Evolutionary conservation across 1,140 invertebrate genomes (phyloP).

Genomic region (Hyposmocoma kahamanoa): DNA sequence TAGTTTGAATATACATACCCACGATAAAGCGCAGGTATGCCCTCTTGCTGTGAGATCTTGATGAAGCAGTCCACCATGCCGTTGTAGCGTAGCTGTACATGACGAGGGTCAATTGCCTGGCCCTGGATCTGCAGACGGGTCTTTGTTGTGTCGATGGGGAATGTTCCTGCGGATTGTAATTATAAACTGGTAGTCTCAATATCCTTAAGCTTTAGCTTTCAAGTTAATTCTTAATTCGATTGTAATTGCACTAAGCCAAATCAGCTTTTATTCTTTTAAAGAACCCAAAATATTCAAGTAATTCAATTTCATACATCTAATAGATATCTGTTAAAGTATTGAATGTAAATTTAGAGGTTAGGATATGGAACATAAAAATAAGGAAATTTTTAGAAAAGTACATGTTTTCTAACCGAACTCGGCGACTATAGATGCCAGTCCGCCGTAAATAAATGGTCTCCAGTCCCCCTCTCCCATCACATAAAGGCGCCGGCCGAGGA

Average conservation of each 20-base stretch:
- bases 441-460: constrained; percentile 94
- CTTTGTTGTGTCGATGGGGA: constrained; percentile 97
- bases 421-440: constrained; percentile 92
- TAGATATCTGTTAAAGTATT: too few species aligned
- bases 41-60: constrained; percentile 58
- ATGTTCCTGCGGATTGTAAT: constrained; percentile 92
- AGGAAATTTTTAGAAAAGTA: constrained; percentile 9
- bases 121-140: constrained; percentile 96
- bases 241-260: too few species aligned
- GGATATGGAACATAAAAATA: not conserved
- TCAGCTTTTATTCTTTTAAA: too few species aligned
- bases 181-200: too few species aligned
- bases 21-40: constrained; percentile 57
- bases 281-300: too few species aligned
- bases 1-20: constrained; percentile 54
- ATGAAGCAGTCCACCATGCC: constrained; percentile 93
- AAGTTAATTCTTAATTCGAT: too few species aligned
- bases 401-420: constrained; percentile 86
- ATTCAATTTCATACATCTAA: too few species aligned
- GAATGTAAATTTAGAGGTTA: constrained; percentile 8
- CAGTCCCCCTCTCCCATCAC: constrained; percentile 77
- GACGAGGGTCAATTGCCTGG: constrained; percentile 86
- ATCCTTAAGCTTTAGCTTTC: too few species aligned
- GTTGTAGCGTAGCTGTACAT: constrained; percentile 86
- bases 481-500: too few species aligned